Base-by-base conservation (phyloP, 92 coral and sea anemone species). In the Parazoanthus darwini region DNA sequence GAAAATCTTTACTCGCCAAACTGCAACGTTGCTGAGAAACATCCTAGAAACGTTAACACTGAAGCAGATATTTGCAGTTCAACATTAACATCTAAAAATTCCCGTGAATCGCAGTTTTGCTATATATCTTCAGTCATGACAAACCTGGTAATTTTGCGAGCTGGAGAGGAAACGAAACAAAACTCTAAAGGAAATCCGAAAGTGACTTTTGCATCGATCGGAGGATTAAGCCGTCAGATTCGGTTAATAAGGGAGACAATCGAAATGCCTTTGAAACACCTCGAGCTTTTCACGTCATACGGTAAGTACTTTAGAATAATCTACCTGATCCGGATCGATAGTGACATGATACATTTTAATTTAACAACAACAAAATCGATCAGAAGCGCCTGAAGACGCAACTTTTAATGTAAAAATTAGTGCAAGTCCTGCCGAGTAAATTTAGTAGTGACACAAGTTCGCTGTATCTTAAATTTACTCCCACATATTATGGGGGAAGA, bases 211-310 rank as follows among this genome's bases (percentile, higher is more conserved):
- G 89, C 93, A 39, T 91, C 92, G 2, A 90, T 97, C 46, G 99
- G 99, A 72, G 99, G 99, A 48, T 92, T 97, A 4, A 89, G 79
- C 44, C 85, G 89, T 66, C 99, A 97, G 86, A 94, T 97, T 25
- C 84, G 54, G 48, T 36, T 94, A 76, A 96, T 97, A 63, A 92
- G 96, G 67, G 99, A 97, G 86, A 96, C 96, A 92, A 94, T 97
- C 5, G 98, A 95, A 86, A 90, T 94, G 89, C 96, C 98, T 75
- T 72, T 97, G 29, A 92, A 90, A 65, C 93, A 93, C 79, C 98
- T 98, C 16, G 94, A 93, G 74, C 71, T 95, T 87, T 95, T 95
- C 78, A 89, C 95, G 38, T 81, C 90, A 1, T 94, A 91, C 88
- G 99, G 99, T 97, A 87, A 90, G 98, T 78, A 51, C 29, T 43